phyloP scores from a whole-genome alignment of 2,888 invertebrate genomes.

The Ichneumon xanthorius region DNA sequence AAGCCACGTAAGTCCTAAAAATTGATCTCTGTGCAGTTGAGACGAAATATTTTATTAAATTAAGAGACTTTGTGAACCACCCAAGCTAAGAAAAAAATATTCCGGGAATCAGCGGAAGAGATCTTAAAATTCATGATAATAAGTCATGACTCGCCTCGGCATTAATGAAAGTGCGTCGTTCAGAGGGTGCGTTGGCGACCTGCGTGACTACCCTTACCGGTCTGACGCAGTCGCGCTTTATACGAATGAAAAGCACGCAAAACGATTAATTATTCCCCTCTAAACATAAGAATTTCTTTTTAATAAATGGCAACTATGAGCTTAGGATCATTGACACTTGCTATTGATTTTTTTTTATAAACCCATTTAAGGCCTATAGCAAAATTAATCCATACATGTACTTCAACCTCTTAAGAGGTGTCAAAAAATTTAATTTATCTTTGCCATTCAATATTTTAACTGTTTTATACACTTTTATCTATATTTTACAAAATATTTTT shows the following conservation, averaged over 20 bases:
- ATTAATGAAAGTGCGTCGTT: slow-evolving; percentile 8
- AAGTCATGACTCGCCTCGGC: background rate
- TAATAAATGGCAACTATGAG: background rate
- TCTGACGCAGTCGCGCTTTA: background rate
- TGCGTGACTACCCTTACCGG: background rate
- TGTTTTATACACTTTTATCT: background rate
- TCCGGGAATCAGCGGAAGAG: too few species aligned
- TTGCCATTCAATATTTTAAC: background rate
- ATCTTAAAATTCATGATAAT: background rate
- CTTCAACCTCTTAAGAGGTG: background rate
- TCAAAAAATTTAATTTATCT: background rate
- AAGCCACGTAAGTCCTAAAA: background rate
- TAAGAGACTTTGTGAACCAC: background rate
- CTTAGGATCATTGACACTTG: background rate
- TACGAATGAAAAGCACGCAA: background rate
- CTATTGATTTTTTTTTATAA: background rate
- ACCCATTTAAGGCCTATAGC: background rate
- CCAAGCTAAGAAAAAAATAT: background rate
- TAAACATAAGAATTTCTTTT: background rate
- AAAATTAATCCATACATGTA: background rate
- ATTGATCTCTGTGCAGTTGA: too few species aligned
- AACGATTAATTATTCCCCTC: background rate
- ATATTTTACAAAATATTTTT: slow-evolving; percentile 19
- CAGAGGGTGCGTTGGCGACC: slow-evolving; percentile 3
- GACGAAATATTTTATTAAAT: background rate